Evolutionary conservation across 2,797 vertebrate genomes (phyloP).

Genomic region (Sandelia bainsii): DNA sequence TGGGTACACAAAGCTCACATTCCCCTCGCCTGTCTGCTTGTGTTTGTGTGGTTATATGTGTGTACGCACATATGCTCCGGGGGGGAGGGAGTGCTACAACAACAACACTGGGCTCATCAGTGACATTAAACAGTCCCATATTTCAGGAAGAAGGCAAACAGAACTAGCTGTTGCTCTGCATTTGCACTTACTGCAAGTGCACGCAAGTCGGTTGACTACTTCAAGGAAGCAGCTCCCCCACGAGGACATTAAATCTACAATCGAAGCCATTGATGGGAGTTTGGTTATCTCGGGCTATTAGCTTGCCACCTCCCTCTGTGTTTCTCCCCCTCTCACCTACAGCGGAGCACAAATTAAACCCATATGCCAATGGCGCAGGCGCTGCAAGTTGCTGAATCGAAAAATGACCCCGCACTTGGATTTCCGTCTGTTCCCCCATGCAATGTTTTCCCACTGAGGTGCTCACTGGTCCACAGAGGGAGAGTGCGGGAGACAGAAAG

Average conservation of each 20-base stretch:
- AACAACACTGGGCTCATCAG: slow-evolving; percentile 74
- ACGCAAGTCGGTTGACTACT: slow-evolving; percentile 30
- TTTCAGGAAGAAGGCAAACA: slow-evolving; percentile 63
- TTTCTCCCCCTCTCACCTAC: slow-evolving; percentile 68
- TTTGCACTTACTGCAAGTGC: slow-evolving; percentile 46
- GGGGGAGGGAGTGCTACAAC: slow-evolving; percentile 30
- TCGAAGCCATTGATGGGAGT: slow-evolving; percentile 48
- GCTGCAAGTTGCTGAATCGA: slow-evolving; percentile 63
- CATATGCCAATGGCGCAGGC: slow-evolving; percentile 67
- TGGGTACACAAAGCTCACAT: slow-evolving; percentile 57
- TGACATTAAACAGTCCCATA: slow-evolving; percentile 76
- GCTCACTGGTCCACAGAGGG: slow-evolving; percentile 7
- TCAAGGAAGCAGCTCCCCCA: slow-evolving; percentile 42
- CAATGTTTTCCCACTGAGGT: slow-evolving; percentile 71
- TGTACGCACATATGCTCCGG: slow-evolving; percentile 32
- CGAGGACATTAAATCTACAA: slow-evolving; percentile 49
- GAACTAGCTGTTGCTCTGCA: slow-evolving; percentile 28
- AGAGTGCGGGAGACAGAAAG: background rate
- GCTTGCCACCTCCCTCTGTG: slow-evolving; percentile 39
- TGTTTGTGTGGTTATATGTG: slow-evolving; percentile 57
- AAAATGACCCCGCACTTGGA: slow-evolving; percentile 55
- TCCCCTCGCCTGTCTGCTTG: slow-evolving; percentile 53
- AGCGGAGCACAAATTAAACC: slow-evolving; percentile 77
- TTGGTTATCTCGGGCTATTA: slow-evolving; percentile 64
- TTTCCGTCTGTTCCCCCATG: slow-evolving; percentile 56